phyloP scores from a whole-genome alignment of 2,888 invertebrate genomes.

The Diplolepis rosae region DNA sequence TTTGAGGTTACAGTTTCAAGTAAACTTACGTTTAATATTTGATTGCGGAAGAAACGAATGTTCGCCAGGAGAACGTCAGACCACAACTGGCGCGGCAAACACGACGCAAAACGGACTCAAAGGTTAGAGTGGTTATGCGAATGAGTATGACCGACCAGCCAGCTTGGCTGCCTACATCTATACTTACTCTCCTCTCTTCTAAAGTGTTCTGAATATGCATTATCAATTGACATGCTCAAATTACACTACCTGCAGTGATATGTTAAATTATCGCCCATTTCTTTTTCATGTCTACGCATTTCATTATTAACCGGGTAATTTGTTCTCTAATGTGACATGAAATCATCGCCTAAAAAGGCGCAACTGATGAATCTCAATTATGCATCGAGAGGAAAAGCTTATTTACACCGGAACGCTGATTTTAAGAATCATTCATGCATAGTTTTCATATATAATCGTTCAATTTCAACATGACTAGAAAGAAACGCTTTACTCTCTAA shows the following conservation, averaged over 20 bases:
- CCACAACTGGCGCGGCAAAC: slow-evolving; percentile 50
- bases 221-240: slow-evolving; percentile 22
- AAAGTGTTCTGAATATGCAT: slow-evolving; percentile 4
- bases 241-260: slow-evolving; percentile 3
- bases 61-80: slow-evolving; percentile 52
- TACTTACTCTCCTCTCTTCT: slow-evolving; percentile 44
- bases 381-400: no score
- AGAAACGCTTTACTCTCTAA: no score
- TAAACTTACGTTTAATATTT: slow-evolving; percentile 23
- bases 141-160: slow-evolving; percentile 47
- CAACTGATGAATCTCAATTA: no score
- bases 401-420: no score
- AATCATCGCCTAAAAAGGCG: neutral
- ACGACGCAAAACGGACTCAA: slow-evolving; percentile 55
- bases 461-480: no score
- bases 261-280: slow-evolving; percentile 7
- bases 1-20: neutral
- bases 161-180: slow-evolving; percentile 52
- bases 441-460: no score
- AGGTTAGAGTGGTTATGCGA: slow-evolving; percentile 42
- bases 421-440: no score
- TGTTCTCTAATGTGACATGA: neutral
- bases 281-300: slow-evolving; percentile 2
- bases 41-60: slow-evolving; percentile 43
- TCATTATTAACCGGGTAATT: slow-evolving; percentile 14